phyloP scores from a whole-genome alignment of 1,140 invertebrate species.

The Drosophila neocordata region DNA sequence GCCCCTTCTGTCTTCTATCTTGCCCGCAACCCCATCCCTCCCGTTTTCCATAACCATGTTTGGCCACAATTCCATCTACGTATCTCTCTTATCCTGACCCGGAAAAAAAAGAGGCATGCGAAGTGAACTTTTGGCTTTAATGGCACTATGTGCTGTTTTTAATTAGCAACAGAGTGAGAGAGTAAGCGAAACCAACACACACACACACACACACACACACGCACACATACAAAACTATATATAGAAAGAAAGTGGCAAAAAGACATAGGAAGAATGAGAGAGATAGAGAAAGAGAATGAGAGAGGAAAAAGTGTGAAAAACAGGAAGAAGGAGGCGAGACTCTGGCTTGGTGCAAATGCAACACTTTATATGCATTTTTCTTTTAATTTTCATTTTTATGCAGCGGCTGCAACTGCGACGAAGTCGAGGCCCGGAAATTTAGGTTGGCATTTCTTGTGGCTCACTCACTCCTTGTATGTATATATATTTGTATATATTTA shows the following conservation, averaged over 20 bases:
- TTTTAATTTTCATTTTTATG: constrained; percentile 79
- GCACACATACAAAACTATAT: too few species aligned
- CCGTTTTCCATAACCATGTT: neutral
- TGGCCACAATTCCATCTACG: constrained; percentile 4
- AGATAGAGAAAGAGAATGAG: constrained; percentile 18
- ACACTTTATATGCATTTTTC: constrained; percentile 80
- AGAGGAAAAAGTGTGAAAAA: constrained; percentile 25
- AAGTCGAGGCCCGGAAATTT: constrained; percentile 57
- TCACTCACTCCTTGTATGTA: constrained; percentile 27
- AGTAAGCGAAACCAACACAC: constrained; percentile 9
- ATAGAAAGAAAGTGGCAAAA: neutral
- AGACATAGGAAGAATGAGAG: constrained; percentile 4
- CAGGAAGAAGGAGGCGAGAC: constrained; percentile 18
- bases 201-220: too few species aligned
- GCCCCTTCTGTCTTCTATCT: neutral
- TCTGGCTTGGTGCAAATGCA: constrained; percentile 63
- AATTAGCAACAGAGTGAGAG: constrained; percentile 58
- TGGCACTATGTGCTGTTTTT: constrained; percentile 74
- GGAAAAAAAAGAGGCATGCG: constrained; percentile 34
- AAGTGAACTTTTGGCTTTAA: constrained; percentile 76
- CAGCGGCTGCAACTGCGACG: constrained; percentile 41
- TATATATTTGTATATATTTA: constrained; percentile 21
- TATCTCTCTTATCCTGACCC: constrained; percentile 30
- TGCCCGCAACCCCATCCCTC: neutral
- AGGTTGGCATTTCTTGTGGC: constrained; percentile 72